These are phyloP conservation scores for Ochropleura leucogaster DNA, from an alignment of 2,888 invertebrate species.

Conservation along the genomic window DNA sequence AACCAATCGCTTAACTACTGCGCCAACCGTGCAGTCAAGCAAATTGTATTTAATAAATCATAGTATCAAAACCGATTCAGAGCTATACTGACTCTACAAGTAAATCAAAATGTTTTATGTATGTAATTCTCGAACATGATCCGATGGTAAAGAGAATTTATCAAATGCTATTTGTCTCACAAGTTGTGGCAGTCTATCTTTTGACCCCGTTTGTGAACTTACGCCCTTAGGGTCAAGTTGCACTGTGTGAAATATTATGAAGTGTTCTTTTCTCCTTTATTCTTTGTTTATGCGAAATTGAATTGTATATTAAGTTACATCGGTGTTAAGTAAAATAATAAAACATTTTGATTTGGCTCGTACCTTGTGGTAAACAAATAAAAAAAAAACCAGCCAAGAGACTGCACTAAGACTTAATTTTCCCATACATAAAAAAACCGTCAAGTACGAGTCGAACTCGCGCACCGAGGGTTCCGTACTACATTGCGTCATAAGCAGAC, in stretches of 20 bases:
- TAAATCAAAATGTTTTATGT: constrained; percentile 18
- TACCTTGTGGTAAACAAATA: too few relatives aligned
- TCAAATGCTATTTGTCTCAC: constrained; percentile 33
- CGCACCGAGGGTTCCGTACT: too few relatives aligned
- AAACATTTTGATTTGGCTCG: too few relatives aligned
- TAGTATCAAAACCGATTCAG: neutral
- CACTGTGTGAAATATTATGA: neutral
- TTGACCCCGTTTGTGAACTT: constrained; percentile 22
- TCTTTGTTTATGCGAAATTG: neutral
- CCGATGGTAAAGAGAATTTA: constrained; percentile 12
- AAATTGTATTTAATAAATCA: neutral
- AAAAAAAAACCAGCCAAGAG: too few relatives aligned
- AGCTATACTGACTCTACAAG: neutral
- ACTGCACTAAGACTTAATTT: too few relatives aligned
- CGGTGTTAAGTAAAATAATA: too few relatives aligned
- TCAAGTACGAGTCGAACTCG: too few relatives aligned
- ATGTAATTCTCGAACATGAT: constrained; percentile 19
- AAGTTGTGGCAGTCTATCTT: constrained; percentile 11
- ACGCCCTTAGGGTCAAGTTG: neutral
- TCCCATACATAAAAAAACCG: too few relatives aligned
- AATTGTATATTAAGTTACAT: neutral
- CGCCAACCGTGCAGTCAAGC: too few relatives aligned
- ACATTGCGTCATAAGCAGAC: too few relatives aligned
- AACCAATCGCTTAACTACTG: too few relatives aligned
- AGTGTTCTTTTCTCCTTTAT: neutral